Evolutionary conservation across 2,888 invertebrate species (phyloP), one percentile per base, ranked within the genome.

Genomic region (Plemyria rubiginata): DNA sequence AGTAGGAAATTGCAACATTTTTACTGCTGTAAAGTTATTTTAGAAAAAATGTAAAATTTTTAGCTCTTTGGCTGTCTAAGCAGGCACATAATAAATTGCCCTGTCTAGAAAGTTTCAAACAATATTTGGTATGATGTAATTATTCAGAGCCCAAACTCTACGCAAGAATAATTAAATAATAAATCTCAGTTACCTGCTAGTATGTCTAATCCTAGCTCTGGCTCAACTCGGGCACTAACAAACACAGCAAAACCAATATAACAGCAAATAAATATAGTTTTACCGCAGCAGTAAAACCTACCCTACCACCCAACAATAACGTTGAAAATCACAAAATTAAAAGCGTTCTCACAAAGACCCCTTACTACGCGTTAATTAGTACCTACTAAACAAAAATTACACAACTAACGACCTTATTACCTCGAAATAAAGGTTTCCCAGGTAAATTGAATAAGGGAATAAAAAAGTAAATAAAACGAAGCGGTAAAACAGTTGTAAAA

Each of bases 401-500:
- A 45, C 50, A 68, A 70, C 68, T 70, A 70, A 70, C 67, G 67
- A 66, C 70, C 70, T 70, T 72, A 72, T 66, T 67, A 63, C 70
- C 59, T 65, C 22, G 66, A 54, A 60, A 65, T 70, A 72, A 70
- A 67, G 68, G 67, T 66, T 63, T 62, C 54, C 56, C 65, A 53
- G 56, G 64, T 62, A 67, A 75, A 73, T 73, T 73, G 75, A 75
- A 75, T 73, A 70, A 68, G 70, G 69, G 68, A 70, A 72, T 75
- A 73, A 75, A 75, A 75, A 70, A 70, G 68, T 70, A 72, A 72
- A 74, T 74, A 74, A 74, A 74, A 72, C 67, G 67, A 62, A 64
- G 65, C 68, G 70, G 74, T 74, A 71, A 72, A 74, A 74, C 72
- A 71, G 72, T 72, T 72, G 71, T 75, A 75, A 72, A 75, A 71